Conservation (phyloP, 2,888 invertebrate genomes). For the Sarcophaga subvicina region DNA sequence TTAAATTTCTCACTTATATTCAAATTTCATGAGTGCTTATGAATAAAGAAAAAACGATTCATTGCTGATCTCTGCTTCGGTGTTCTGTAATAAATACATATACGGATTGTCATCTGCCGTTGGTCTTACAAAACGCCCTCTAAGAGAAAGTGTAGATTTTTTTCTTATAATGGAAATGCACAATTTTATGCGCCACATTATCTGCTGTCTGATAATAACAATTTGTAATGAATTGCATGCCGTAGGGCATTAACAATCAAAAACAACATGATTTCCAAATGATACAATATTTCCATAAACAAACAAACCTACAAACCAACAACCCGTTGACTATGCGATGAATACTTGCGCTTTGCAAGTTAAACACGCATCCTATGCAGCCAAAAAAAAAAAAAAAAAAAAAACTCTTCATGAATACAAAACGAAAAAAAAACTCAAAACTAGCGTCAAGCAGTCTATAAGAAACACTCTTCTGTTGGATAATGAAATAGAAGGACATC, state of each 20-base stretch:
- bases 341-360: neutral
- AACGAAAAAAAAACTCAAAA: conserved; percentile 16
- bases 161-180: too few relatives aligned
- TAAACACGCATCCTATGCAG: conserved; percentile 64
- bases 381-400: neutral
- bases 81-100: too few relatives aligned
- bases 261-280: conserved; percentile 55
- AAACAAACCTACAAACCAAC: conserved; percentile 43
- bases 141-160: too few relatives aligned
- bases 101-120: too few relatives aligned
- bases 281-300: conserved; percentile 64
- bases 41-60: too few relatives aligned
- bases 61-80: too few relatives aligned
- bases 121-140: too few relatives aligned
- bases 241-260: conserved; percentile 43
- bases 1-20: too few relatives aligned
- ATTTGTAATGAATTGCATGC: neutral
- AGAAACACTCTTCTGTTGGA: conserved; percentile 34
- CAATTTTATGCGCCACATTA: neutral
- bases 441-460: conserved; percentile 68
- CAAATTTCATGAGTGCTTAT: too few relatives aligned
- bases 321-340: conserved; percentile 22
- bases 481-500: conserved; percentile 61
- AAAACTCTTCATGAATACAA: neutral
- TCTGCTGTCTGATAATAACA: neutral